A percentile compares a stretch with the other conserved stretches of the same genome.
phyloP scores from a whole-genome alignment of 30 jellyfish, hydroid and myxozoan genomes.

The Aurelia aurita region DNA sequence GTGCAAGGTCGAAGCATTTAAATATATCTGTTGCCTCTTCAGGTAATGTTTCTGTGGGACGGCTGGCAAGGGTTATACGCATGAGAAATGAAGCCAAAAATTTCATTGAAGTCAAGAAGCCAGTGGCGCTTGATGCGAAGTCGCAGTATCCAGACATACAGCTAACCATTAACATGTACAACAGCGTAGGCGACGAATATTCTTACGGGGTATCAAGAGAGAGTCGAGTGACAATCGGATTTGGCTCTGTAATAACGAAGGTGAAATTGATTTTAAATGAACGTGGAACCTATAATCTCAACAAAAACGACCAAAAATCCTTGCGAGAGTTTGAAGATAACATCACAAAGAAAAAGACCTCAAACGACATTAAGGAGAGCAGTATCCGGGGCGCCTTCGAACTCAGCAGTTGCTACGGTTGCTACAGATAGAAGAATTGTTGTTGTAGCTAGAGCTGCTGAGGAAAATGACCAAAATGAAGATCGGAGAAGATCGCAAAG shows the following conservation, averaged over 20 bases:
- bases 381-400: background rate
- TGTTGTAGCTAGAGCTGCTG: background rate
- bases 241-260: background rate
- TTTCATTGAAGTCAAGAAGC: slow-evolving; percentile 15
- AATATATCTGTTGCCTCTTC: slow-evolving; percentile 6
- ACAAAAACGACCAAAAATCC: background rate
- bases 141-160: slow-evolving; percentile 7
- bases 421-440: slow-evolving; percentile 23
- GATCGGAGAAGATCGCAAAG: slow-evolving; percentile 22
- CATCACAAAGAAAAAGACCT: slow-evolving; percentile 5
- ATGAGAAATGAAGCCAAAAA: slow-evolving; percentile 12
- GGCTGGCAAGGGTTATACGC: slow-evolving; percentile 12
- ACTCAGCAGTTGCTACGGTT: background rate
- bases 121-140: slow-evolving; percentile 12
- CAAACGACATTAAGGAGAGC: background rate
- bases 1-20: slow-evolving; percentile 15
- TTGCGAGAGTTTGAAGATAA: slow-evolving; percentile 7
- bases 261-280: background rate
- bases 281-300: background rate
- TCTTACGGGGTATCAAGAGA: background rate
- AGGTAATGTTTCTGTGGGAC: background rate
- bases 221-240: slow-evolving; percentile 4
- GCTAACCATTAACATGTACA: slow-evolving; percentile 4
- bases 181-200: background rate
- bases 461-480: slow-evolving; percentile 4